phyloP scores from a whole-genome alignment of 2,797 vertebrate genomes.

The Hyperoplus immaculatus region DNA sequence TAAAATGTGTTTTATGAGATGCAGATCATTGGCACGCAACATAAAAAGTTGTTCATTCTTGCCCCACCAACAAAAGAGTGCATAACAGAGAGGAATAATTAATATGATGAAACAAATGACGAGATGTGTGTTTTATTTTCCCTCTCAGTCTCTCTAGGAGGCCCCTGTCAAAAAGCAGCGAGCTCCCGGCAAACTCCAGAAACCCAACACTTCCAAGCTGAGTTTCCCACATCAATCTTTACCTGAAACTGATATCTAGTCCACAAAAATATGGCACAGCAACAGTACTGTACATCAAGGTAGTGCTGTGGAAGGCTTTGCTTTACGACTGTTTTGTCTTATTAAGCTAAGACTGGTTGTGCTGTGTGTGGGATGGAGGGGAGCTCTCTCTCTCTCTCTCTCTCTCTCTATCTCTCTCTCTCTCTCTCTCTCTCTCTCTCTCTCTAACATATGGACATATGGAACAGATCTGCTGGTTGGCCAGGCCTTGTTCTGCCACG shows the following conservation, averaged over 20 bases:
- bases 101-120: slow-evolving; percentile 40
- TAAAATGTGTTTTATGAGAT: background rate
- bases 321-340: slow-evolving; percentile 56
- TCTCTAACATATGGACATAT: slow-evolving; percentile 93
- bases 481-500: slow-evolving; percentile 90
- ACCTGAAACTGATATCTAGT: slow-evolving; percentile 39
- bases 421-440: slow-evolving; percentile 56
- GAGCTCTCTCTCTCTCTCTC: slow-evolving; percentile 64
- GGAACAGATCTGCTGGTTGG: slow-evolving; percentile 93
- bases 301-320: slow-evolving; percentile 3
- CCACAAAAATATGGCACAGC: background rate
- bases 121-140: slow-evolving; percentile 47
- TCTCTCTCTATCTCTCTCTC: slow-evolving; percentile 67
- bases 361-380: slow-evolving; percentile 70
- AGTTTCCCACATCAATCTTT: slow-evolving; percentile 28
- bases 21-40: background rate
- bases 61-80: background rate
- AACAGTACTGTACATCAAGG: background rate
- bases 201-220: slow-evolving; percentile 54
- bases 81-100: slow-evolving; percentile 19
- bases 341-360: slow-evolving; percentile 63
- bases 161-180: slow-evolving; percentile 45
- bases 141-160: slow-evolving; percentile 34
- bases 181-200: slow-evolving; percentile 37
- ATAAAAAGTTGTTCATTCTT: background rate